Evolutionary conservation across 2,888 invertebrate species (phyloP).

Genomic region (Monopis laevigella): DNA sequence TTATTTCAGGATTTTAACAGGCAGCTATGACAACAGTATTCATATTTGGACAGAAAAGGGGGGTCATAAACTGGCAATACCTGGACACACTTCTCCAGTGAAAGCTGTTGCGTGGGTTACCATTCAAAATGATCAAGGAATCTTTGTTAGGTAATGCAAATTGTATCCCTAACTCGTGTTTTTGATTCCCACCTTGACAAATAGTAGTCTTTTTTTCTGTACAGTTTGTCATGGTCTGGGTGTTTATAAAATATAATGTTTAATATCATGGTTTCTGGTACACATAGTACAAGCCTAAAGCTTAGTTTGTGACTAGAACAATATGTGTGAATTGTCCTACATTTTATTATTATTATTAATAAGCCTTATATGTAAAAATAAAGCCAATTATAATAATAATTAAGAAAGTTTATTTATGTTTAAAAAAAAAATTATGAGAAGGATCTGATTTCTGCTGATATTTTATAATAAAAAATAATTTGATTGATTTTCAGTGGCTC

Average conservation of each 20-base stretch:
- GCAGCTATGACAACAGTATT: conserved; percentile 93
- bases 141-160: conserved; percentile 74
- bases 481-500: conserved; percentile 78
- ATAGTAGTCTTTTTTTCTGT: too few species aligned
- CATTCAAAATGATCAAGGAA: conserved; percentile 69
- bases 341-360: background rate
- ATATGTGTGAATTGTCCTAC: too few species aligned
- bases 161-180: too few species aligned
- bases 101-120: conserved; percentile 91
- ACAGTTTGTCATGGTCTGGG: too few species aligned
- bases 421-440: background rate
- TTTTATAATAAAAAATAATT: too few species aligned
- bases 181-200: background rate
- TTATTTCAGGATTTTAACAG: conserved; percentile 81
- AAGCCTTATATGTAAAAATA: background rate
- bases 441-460: background rate
- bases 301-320: too few species aligned
- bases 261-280: too few species aligned
- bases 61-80: conserved; percentile 82
- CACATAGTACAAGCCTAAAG: too few species aligned
- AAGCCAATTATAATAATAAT: background rate
- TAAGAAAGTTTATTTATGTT: background rate
- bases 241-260: too few species aligned
- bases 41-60: conserved; percentile 91
- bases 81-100: conserved; percentile 87